These are phyloP conservation scores for Gallinago solitaria DNA, from an alignment of 2,797 vertebrate species.

Conservation along the genomic window DNA sequence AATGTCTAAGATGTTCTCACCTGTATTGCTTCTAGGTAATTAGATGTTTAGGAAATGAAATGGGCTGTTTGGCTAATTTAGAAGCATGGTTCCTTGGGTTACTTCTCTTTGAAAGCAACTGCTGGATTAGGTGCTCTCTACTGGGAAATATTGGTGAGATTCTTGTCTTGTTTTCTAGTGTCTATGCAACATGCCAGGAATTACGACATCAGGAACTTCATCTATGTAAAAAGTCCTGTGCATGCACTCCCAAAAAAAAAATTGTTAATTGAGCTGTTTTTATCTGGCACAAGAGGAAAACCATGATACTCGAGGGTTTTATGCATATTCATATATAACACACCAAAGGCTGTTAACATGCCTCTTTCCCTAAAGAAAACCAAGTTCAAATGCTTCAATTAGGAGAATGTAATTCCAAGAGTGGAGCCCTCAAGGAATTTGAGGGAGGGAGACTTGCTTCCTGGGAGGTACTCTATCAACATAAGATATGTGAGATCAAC, in stretches of 20 bases:
- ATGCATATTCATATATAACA: rapidly evolving
- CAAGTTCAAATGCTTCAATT: neutral
- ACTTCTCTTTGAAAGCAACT: neutral
- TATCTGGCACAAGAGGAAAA: neutral
- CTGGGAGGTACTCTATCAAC: neutral
- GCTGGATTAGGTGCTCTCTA: neutral
- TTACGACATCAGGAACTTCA: neutral
- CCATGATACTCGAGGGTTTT: neutral
- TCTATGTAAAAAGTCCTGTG: neutral
- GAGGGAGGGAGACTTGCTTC: neutral
- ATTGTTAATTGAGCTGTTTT: rapidly evolving
- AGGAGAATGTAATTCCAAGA: neutral
- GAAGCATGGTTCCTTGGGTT: neutral
- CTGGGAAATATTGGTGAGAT: neutral
- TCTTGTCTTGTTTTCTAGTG: neutral
- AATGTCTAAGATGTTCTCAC: neutral
- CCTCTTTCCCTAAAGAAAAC: neutral
- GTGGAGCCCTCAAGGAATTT: neutral
- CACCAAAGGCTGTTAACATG: neutral
- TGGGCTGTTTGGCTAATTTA: neutral
- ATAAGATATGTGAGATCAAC: neutral
- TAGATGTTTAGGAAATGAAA: neutral
- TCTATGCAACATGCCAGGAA: neutral
- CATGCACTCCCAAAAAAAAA: neutral
- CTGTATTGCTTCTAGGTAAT: neutral